Evolutionary conservation across 2,797 vertebrate genomes (phyloP).

Genomic region (Garrulus glandarius): DNA sequence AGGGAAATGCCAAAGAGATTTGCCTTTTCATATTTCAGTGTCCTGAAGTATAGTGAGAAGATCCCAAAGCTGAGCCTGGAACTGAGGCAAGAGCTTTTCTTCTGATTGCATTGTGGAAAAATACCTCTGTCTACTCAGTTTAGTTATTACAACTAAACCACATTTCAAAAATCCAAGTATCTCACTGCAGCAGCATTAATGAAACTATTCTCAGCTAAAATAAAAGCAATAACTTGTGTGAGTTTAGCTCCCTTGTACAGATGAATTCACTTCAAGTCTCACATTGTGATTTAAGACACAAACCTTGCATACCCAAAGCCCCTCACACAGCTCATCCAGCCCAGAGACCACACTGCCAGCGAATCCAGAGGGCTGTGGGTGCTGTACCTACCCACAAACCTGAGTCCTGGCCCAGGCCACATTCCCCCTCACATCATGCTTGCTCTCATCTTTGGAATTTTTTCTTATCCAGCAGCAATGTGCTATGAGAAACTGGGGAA

Average conservation of each 20-base stretch:
- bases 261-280: neutral
- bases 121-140: neutral
- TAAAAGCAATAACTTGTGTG: neutral
- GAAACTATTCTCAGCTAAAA: neutral
- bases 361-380: neutral
- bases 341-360: neutral
- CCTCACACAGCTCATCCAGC: neutral
- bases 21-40: neutral
- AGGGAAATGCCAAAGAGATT: neutral
- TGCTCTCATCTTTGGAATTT: neutral
- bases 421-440: neutral
- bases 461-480: neutral
- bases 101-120: neutral
- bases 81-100: neutral
- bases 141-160: neutral
- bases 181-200: neutral
- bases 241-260: neutral
- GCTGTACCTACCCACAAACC: neutral
- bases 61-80: neutral
- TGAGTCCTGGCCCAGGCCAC: constrained; percentile 30
- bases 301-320: neutral
- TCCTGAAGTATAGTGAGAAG: neutral
- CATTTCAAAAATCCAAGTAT: neutral
- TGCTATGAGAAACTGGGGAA: neutral
- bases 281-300: neutral